phyloP scores from a whole-genome alignment of 1,140 invertebrate species.

The Zaprionus vittiger region DNA sequence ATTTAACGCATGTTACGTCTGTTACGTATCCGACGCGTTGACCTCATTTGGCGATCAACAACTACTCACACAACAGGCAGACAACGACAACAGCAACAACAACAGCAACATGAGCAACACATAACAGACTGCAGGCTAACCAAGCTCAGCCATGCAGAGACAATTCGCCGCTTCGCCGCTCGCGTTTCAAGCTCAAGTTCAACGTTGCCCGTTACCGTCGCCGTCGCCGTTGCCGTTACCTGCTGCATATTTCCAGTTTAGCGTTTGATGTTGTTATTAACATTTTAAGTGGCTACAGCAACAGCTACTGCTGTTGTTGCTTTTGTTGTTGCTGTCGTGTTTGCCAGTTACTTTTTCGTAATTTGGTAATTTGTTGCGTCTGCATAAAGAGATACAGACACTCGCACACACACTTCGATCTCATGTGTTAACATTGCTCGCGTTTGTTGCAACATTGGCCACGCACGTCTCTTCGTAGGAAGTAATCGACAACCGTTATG shows the following conservation, averaged over 20 bases:
- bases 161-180: conserved; percentile 34
- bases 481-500: conserved; percentile 69
- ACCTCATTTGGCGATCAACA: conserved; percentile 65
- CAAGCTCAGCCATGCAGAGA: conserved; percentile 50
- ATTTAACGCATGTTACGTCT: conserved; percentile 75
- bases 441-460: conserved; percentile 68
- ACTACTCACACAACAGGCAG: conserved; percentile 5
- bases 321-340: conserved; percentile 24
- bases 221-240: conserved; percentile 7
- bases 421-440: conserved; percentile 64
- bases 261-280: conserved; percentile 67
- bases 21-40: conserved; percentile 76
- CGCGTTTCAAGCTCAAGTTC: conserved; percentile 80
- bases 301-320: conserved; percentile 33
- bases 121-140: conserved; percentile 11
- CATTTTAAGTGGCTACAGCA: conserved; percentile 60
- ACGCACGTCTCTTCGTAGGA: conserved; percentile 59
- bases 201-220: conserved; percentile 48
- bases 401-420: conserved; percentile 10
- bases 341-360: conserved; percentile 60
- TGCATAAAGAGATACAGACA: conserved; percentile 1
- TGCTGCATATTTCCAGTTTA: conserved; percentile 72
- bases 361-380: conserved; percentile 58
- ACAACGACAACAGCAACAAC: not conserved
- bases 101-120: not conserved